These are phyloP conservation scores for Drosophila ercepeae DNA, from an alignment of 1,140 invertebrate genomes.

Conservation along the genomic window DNA sequence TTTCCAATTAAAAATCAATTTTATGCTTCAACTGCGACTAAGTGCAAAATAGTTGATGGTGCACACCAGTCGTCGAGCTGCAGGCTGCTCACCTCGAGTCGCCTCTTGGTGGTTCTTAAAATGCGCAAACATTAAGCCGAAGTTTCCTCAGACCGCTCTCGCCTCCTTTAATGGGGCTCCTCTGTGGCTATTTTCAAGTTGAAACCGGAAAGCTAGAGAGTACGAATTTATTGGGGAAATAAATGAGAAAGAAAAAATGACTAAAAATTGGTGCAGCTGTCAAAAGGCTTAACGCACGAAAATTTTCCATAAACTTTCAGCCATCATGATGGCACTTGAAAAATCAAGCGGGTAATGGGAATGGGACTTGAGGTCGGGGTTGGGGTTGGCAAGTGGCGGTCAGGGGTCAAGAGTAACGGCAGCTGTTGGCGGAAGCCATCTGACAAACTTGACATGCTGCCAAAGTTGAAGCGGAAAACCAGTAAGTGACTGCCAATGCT, in stretches of 20 bases:
- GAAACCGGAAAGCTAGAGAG: slow-evolving; percentile 25
- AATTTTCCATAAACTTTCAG: slow-evolving; percentile 53
- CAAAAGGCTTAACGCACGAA: slow-evolving; percentile 59
- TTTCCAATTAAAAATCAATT: slow-evolving; percentile 82
- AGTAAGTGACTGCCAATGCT: slow-evolving; percentile 43
- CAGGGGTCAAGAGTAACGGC: slow-evolving; percentile 52
- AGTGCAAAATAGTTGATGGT: slow-evolving; percentile 68
- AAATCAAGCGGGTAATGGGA: neutral
- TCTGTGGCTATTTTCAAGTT: slow-evolving; percentile 29
- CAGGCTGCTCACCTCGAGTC: slow-evolving; percentile 16
- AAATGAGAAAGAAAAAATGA: slow-evolving; percentile 51
- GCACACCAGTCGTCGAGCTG: slow-evolving; percentile 9
- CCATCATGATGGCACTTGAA: neutral
- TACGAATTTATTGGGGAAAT: slow-evolving; percentile 47
- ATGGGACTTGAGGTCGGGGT: neutral
- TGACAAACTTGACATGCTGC: slow-evolving; percentile 61
- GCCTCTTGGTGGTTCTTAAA: slow-evolving; percentile 37
- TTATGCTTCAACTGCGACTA: slow-evolving; percentile 78
- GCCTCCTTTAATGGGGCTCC: slow-evolving; percentile 10
- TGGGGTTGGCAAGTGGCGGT: slow-evolving; percentile 14
- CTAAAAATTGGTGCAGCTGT: slow-evolving; percentile 60
- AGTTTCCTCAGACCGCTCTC: slow-evolving; percentile 26
- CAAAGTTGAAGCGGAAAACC: slow-evolving; percentile 67
- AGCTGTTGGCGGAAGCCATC: slow-evolving; percentile 62
- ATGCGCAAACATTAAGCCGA: slow-evolving; percentile 51